Percentiles rank a stretch among this genome's conserved stretches.
Evolutionary conservation across 2,888 invertebrate genomes (phyloP).

Genomic region (Steinernema scapterisci): DNA sequence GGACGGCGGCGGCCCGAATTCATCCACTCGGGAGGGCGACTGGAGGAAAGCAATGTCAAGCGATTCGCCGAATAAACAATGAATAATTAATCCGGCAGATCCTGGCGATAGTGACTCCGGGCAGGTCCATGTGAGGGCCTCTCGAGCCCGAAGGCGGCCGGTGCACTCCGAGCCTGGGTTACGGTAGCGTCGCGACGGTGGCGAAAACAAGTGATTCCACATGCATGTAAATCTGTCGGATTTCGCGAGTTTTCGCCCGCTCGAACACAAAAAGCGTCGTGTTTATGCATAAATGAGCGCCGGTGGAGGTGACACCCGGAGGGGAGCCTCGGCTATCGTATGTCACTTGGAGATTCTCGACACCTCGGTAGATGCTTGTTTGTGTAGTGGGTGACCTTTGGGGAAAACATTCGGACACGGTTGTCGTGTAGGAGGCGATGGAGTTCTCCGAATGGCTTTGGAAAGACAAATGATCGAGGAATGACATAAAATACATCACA

Average conservation of each 20-base stretch:
- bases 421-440: no score
- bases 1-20: background rate
- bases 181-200: slow-evolving; percentile 20
- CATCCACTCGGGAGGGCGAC: background rate
- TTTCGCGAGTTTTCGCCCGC: slow-evolving; percentile 12
- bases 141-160: background rate
- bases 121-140: background rate
- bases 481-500: no score
- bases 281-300: slow-evolving; percentile 31
- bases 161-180: slow-evolving; percentile 3
- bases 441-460: no score
- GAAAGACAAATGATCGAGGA: no score
- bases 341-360: background rate
- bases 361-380: no score
- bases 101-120: slow-evolving; percentile 20
- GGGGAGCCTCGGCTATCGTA: background rate
- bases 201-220: slow-evolving; percentile 26
- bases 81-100: slow-evolving; percentile 21
- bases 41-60: slow-evolving; percentile 23
- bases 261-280: slow-evolving; percentile 17
- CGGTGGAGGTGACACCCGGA: slow-evolving; percentile 4
- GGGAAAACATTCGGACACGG: no score
- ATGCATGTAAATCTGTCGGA: slow-evolving; percentile 33
- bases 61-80: slow-evolving; percentile 31
- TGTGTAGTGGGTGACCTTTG: no score